Evolutionary conservation across 2,888 invertebrate genomes (phyloP).

Genomic region (Lamellibrachia columna): DNA sequence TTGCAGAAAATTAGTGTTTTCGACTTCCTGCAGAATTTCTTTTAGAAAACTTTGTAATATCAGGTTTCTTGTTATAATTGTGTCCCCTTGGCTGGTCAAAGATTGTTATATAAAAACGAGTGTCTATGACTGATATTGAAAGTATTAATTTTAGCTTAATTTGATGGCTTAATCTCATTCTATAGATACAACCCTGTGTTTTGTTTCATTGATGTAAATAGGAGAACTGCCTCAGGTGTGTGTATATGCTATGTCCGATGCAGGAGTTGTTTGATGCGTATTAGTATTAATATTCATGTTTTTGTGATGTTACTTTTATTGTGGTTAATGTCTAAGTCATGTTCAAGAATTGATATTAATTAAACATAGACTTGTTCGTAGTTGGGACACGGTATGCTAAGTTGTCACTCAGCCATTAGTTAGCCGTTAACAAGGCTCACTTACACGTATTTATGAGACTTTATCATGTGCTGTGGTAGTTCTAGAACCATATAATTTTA

Average conservation of each 20-base stretch:
- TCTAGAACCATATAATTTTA: neutral
- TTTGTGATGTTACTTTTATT: no score
- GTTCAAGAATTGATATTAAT: no score
- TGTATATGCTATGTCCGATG: neutral
- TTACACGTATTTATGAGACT: neutral
- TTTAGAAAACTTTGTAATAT: neutral
- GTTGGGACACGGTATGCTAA: no score
- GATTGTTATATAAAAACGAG: no score
- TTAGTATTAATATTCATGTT: neutral
- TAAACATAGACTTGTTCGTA: no score
- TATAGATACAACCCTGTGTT: neutral
- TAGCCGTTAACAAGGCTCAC: no score
- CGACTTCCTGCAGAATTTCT: neutral
- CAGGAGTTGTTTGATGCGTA: neutral
- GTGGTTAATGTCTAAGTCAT: no score
- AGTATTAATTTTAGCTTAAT: neutral
- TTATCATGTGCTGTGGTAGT: neutral
- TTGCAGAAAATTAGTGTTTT: neutral
- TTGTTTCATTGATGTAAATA: neutral
- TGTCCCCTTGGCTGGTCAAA: neutral
- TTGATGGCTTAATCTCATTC: neutral
- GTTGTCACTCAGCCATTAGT: no score
- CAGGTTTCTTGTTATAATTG: neutral
- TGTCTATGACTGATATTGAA: neutral
- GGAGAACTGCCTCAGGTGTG: neutral